Conservation (phyloP, 2,113 vertebrate species). For the Callopanchax toddi region DNA sequence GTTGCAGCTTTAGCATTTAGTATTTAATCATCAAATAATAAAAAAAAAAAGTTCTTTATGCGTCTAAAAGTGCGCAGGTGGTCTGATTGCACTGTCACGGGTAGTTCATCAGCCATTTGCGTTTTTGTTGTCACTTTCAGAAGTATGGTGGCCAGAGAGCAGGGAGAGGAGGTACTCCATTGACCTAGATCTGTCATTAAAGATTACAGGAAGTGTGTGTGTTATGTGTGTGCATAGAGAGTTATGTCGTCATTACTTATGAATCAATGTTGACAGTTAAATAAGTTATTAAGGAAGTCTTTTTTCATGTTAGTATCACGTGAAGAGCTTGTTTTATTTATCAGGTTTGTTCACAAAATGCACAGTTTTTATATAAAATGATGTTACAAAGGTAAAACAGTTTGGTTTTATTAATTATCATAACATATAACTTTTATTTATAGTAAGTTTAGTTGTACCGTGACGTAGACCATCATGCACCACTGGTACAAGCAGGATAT, state of each 20-base stretch:
- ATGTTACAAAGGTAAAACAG: not conserved
- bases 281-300: constrained; percentile 3
- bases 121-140: constrained; percentile 62
- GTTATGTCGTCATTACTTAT: constrained; percentile 34
- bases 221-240: constrained; percentile 1
- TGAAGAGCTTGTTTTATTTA: not conserved
- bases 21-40: not conserved
- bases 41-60: not conserved
- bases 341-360: not conserved
- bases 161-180: constrained; percentile 64
- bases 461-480: constrained; percentile 23
- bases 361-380: not conserved
- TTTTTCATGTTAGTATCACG: constrained; percentile 1
- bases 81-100: not conserved
- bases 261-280: constrained; percentile 17
- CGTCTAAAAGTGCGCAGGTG: not conserved
- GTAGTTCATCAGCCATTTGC: constrained; percentile 14
- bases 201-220: constrained; percentile 60
- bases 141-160: constrained; percentile 48
- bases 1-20: not conserved
- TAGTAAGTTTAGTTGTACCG: not conserved
- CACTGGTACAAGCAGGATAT: constrained; percentile 67
- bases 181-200: constrained; percentile 82
- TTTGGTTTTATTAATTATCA: not conserved
- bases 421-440: not conserved